Conservation (phyloP, 1,140 invertebrate genomes). For the Metopolophium dirhodum region DNA sequence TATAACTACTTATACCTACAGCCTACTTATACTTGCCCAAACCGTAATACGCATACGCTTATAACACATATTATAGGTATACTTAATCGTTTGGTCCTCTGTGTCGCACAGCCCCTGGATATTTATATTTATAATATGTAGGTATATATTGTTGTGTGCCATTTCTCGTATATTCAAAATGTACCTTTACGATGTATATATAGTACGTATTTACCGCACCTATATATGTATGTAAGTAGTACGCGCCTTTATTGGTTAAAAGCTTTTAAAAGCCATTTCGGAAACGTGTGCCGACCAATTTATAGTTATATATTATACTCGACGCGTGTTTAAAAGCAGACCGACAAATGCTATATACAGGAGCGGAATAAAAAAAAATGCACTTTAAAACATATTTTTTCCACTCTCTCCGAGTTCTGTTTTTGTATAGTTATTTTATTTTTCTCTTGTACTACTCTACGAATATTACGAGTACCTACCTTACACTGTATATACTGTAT, state of each 20-base stretch:
- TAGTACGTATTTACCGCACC: neutral
- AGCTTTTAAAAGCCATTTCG: slow-evolving; percentile 38
- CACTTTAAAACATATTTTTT: slow-evolving; percentile 28
- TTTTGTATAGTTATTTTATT: slow-evolving; percentile 12
- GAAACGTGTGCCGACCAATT: neutral
- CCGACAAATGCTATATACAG: neutral
- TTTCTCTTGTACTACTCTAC: neutral
- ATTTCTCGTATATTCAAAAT: neutral
- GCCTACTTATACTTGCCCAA: neutral
- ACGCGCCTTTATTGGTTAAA: neutral
- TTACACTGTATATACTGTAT: neutral
- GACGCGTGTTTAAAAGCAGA: slow-evolving; percentile 3
- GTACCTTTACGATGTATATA: neutral
- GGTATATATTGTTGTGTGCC: neutral
- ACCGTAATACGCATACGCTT: neutral
- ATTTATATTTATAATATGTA: neutral
- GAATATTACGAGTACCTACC: neutral
- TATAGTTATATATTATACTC: neutral
- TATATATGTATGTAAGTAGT: neutral
- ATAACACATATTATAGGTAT: neutral
- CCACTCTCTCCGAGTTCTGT: slow-evolving; percentile 13
- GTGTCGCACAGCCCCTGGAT: neutral
- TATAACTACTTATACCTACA: neutral
- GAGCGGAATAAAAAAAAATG: neutral
- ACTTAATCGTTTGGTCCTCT: neutral